A percentile compares a stretch with the other conserved stretches of the same genome.
phyloP scores from a whole-genome alignment of 2,888 invertebrate genomes.

The Danaus chrysippus region DNA sequence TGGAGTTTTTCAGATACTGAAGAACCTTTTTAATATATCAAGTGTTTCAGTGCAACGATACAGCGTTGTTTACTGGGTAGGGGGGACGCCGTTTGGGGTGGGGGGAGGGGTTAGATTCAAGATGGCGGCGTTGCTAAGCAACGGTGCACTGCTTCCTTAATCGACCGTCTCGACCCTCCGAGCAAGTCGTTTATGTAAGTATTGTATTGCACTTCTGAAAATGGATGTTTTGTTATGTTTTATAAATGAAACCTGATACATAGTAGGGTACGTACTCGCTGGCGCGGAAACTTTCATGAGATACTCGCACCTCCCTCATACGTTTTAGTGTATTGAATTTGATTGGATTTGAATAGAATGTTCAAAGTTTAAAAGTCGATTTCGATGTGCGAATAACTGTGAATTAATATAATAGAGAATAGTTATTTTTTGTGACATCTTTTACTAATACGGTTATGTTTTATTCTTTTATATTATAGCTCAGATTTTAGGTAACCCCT shows the following conservation, averaged over 20 bases:
- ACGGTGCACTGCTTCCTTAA: slow-evolving; percentile 78
- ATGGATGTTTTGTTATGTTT: slow-evolving; percentile 31
- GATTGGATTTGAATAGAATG: slow-evolving; percentile 3
- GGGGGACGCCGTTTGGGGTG: slow-evolving; percentile 37
- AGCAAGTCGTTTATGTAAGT: slow-evolving; percentile 70
- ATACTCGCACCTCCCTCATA: neutral
- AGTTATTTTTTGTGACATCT: too few species aligned
- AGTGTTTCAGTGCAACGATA: slow-evolving; percentile 77
- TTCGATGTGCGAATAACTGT: neutral
- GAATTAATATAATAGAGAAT: too few species aligned
- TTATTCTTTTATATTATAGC: too few species aligned
- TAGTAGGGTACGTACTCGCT: neutral
- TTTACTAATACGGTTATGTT: too few species aligned
- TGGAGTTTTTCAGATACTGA: slow-evolving; percentile 30
- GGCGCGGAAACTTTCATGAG: slow-evolving; percentile 4
- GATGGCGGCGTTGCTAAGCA: slow-evolving; percentile 76
- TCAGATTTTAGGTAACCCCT: too few species aligned
- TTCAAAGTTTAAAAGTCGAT: neutral
- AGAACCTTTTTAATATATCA: slow-evolving; percentile 74
- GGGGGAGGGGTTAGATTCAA: slow-evolving; percentile 57
- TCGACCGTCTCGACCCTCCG: slow-evolving; percentile 68
- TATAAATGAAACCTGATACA: slow-evolving; percentile 23
- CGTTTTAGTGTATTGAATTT: neutral
- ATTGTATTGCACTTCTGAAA: slow-evolving; percentile 70
- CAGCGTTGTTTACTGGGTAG: slow-evolving; percentile 73